Conservation (phyloP, 37 sponge, comb jelly and placozoan species). For the Amphimedon queenslandica region DNA sequence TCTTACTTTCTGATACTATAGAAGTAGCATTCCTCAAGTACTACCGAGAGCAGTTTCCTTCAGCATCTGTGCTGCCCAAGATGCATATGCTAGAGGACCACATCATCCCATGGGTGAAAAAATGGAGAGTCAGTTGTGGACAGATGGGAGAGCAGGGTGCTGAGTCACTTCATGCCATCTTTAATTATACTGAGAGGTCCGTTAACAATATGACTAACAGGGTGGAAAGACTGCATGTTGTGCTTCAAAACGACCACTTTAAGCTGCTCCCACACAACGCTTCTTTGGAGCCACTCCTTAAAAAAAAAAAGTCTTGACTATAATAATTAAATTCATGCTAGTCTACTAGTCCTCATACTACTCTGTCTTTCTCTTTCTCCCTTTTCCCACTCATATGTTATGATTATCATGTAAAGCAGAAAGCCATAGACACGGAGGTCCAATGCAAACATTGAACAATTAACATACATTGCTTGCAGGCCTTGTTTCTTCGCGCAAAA, state of each 20-base stretch:
- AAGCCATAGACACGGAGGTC: too few species aligned
- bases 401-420: too few species aligned
- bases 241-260: constrained; percentile 2
- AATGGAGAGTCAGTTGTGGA: constrained; percentile 19
- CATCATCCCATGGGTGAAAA: constrained; percentile 12
- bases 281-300: too few species aligned
- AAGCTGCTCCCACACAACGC: too few species aligned
- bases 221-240: background rate
- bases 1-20: background rate
- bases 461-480: too few species aligned
- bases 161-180: constrained; percentile 18
- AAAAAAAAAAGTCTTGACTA: too few species aligned
- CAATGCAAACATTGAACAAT: too few species aligned
- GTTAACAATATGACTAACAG: background rate
- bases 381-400: too few species aligned
- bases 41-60: background rate
- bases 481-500: too few species aligned
- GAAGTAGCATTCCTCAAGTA: background rate
- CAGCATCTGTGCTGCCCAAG: background rate
- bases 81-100: constrained; percentile 19
- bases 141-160: constrained; percentile 22
- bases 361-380: too few species aligned
- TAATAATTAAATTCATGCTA: too few species aligned
- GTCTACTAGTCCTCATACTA: too few species aligned
- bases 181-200: background rate